Percentiles rank a stretch among this genome's conserved stretches.
These are phyloP conservation scores for Amblyteles armatorius DNA, from an alignment of 2,888 invertebrate genomes.

Conservation along the genomic window DNA sequence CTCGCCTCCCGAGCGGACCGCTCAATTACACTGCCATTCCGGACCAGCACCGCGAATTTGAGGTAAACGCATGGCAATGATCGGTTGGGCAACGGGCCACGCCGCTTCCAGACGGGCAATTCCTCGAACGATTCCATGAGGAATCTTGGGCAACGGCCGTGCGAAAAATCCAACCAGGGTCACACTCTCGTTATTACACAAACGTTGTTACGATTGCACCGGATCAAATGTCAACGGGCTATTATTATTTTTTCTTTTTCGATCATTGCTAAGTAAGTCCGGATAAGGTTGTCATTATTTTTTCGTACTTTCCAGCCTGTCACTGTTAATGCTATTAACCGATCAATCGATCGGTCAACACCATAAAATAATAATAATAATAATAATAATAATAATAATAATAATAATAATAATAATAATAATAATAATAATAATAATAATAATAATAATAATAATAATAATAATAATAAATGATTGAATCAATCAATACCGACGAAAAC, in stretches of 20 bases:
- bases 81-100: constrained; percentile 38
- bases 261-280: not conserved
- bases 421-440: not conserved
- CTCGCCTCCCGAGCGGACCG: constrained; percentile 9
- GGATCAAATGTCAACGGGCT: not conserved
- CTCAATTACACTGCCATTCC: no score
- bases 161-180: constrained; percentile 45
- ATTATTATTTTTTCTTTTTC: not conserved
- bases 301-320: not conserved
- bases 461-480: no score
- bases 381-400: not conserved
- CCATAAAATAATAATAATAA: not conserved
- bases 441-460: not conserved
- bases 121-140: constrained; percentile 46
- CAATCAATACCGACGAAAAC: no score
- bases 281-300: not conserved
- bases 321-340: not conserved
- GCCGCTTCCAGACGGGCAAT: constrained; percentile 36
- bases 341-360: not conserved
- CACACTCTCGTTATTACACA: constrained; percentile 3
- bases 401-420: not conserved
- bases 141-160: constrained; percentile 30
- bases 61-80: not conserved
- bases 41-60: not conserved
- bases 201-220: not conserved